A percentile compares a stretch with the other conserved stretches of the same genome.
These are phyloP conservation scores for Zaprionus taronus DNA, from an alignment of 1,140 invertebrate species.

Conservation along the genomic window DNA sequence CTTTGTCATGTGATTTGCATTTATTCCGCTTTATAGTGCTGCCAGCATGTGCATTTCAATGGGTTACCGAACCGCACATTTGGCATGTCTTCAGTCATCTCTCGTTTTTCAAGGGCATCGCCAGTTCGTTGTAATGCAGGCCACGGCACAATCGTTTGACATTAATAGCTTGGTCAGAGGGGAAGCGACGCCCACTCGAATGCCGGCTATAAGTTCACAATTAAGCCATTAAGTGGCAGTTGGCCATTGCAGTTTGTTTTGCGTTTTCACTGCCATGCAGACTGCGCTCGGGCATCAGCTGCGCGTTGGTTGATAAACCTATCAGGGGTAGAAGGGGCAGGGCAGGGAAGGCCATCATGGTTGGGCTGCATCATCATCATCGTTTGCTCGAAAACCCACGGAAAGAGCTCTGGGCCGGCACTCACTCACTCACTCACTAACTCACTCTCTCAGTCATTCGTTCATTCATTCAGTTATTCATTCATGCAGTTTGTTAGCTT, in stretches of 20 bases:
- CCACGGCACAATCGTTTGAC: conserved; percentile 1
- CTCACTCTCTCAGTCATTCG: conserved; percentile 57
- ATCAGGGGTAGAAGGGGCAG: neutral
- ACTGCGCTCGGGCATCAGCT: conserved; percentile 36
- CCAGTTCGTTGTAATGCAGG: conserved; percentile 2
- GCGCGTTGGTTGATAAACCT: conserved; percentile 6
- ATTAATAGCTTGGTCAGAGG: conserved; percentile 23
- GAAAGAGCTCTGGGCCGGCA: conserved; percentile 44
- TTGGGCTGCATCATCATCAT: conserved; percentile 32
- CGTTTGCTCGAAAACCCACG: conserved; percentile 59
- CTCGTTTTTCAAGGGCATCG: conserved; percentile 8
- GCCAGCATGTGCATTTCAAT: conserved; percentile 8
- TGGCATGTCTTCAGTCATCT: conserved; percentile 2
- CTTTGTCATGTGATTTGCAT: conserved; percentile 24
- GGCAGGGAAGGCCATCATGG: neutral
- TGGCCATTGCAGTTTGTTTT: conserved; percentile 64
- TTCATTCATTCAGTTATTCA: conserved; percentile 53
- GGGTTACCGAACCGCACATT: conserved; percentile 3
- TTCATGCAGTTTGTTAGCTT: conserved; percentile 74
- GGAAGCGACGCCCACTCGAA: conserved; percentile 52
- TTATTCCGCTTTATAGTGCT: neutral
- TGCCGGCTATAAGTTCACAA: conserved; percentile 46
- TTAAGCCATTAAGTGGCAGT: conserved; percentile 75
- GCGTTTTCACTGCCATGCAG: conserved; percentile 52
- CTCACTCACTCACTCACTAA: conserved; percentile 38